These are phyloP conservation scores for Stichopus chloronotus DNA, from an alignment of 35 echinoderm and acorn worm genomes.

Conservation along the genomic window DNA sequence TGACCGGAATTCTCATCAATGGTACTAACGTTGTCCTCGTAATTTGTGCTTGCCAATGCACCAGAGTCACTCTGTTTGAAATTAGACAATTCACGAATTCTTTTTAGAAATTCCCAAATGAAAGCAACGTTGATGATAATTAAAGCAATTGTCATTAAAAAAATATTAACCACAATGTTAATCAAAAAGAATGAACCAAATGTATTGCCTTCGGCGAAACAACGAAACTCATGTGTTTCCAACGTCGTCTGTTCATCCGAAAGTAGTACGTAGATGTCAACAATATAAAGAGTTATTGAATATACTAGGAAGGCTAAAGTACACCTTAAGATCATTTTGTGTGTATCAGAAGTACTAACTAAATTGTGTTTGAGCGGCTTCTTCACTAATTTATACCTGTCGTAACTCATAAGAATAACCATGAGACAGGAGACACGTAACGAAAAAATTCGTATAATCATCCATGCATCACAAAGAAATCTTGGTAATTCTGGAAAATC, in stretches of 20 bases:
- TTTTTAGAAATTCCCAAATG: neutral
- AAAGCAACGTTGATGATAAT: neutral
- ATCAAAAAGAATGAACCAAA: neutral
- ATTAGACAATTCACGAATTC: neutral
- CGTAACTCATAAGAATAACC: slow-evolving; percentile 15
- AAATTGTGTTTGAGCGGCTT: slow-evolving; percentile 22
- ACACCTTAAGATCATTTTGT: neutral
- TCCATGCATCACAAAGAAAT: neutral
- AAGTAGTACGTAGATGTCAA: neutral
- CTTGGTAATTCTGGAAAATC: slow-evolving; percentile 4
- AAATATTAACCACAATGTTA: neutral
- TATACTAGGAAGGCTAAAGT: neutral
- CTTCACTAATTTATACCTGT: slow-evolving; percentile 2
- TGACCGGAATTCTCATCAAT: neutral
- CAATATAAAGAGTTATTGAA: neutral
- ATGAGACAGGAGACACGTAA: neutral
- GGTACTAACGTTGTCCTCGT: neutral
- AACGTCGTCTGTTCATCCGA: neutral
- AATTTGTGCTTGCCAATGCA: neutral
- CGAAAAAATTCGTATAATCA: neutral
- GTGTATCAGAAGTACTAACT: neutral
- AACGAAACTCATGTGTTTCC: neutral
- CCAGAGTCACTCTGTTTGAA: neutral
- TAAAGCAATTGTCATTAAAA: neutral
- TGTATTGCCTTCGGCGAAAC: neutral